Evolutionary conservation across 2,797 vertebrate genomes (phyloP).

Genomic region (Sparus aurata): DNA sequence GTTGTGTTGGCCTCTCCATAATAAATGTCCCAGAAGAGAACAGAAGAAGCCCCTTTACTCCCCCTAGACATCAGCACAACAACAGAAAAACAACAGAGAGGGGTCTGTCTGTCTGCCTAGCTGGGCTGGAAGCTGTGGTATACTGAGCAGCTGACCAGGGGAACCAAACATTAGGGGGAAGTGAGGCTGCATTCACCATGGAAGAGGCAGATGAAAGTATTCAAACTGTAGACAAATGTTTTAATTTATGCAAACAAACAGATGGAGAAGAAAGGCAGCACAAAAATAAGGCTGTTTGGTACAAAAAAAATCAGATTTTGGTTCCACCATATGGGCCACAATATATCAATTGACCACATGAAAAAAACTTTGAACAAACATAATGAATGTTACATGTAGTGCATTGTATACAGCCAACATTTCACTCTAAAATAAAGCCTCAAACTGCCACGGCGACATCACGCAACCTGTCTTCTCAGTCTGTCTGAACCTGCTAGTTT

Average conservation of each 20-base stretch:
- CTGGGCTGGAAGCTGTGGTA: slow-evolving; percentile 76
- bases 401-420: slow-evolving; percentile 58
- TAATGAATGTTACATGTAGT: slow-evolving; percentile 56
- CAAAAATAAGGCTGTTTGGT: slow-evolving; percentile 5
- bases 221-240: slow-evolving; percentile 40
- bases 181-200: slow-evolving; percentile 66
- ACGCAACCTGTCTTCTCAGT: slow-evolving; percentile 80
- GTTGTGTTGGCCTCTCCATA: slow-evolving; percentile 80
- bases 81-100: slow-evolving; percentile 85
- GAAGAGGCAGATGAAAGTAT: slow-evolving; percentile 58
- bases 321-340: slow-evolving; percentile 10
- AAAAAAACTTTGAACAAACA: slow-evolving; percentile 52
- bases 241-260: slow-evolving; percentile 16
- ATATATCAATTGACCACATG: slow-evolving; percentile 43
- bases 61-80: slow-evolving; percentile 80
- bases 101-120: slow-evolving; percentile 79
- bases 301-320: slow-evolving; percentile 21
- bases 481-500: slow-evolving; percentile 83
- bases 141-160: slow-evolving; percentile 82
- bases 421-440: slow-evolving; percentile 74
- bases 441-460: slow-evolving; percentile 82
- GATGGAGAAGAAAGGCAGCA: slow-evolving; percentile 8
- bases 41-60: slow-evolving; percentile 84
- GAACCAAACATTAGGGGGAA: slow-evolving; percentile 78
- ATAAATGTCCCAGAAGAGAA: slow-evolving; percentile 82